A percentile compares a stretch with the other conserved stretches of the same genome.
These are phyloP conservation scores for Leguminivora glycinivorella DNA, from an alignment of 1,140 invertebrate species.

Conservation along the genomic window DNA sequence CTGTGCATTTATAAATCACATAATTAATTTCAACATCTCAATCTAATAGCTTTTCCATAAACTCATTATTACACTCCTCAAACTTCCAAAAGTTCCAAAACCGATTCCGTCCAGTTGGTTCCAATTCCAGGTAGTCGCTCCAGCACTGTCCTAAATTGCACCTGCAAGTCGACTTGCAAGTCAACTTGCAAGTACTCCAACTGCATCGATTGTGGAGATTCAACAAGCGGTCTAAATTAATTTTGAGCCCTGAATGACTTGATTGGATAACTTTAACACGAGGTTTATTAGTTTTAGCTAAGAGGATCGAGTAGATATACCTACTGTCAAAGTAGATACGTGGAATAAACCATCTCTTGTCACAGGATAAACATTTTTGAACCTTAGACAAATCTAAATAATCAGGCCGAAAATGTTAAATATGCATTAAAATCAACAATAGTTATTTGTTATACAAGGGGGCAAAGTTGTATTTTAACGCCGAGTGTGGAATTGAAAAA, in stretches of 20 bases:
- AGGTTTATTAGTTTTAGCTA: background rate
- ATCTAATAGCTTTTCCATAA: background rate
- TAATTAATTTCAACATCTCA: background rate
- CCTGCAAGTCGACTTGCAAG: conserved; percentile 4
- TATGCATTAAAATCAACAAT: no score
- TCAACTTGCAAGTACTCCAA: background rate
- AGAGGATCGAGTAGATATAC: no score
- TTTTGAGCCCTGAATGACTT: background rate
- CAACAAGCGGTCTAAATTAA: conserved; percentile 7
- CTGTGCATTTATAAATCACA: no score
- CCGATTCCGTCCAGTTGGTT: background rate
- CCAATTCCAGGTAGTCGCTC: background rate
- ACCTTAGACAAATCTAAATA: no score
- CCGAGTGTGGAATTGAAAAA: no score
- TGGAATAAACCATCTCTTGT: no score
- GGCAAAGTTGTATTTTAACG: no score
- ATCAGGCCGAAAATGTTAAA: no score
- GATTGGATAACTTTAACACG: conserved; percentile 11
- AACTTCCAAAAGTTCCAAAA: background rate
- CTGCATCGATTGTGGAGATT: background rate
- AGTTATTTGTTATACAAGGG: no score
- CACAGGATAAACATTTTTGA: no score
- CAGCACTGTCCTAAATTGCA: conserved; percentile 18
- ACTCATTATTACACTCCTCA: background rate
- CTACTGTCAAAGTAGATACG: no score